phyloP scores from a whole-genome alignment of 2,888 invertebrate species.

The Smittia aterrima region DNA sequence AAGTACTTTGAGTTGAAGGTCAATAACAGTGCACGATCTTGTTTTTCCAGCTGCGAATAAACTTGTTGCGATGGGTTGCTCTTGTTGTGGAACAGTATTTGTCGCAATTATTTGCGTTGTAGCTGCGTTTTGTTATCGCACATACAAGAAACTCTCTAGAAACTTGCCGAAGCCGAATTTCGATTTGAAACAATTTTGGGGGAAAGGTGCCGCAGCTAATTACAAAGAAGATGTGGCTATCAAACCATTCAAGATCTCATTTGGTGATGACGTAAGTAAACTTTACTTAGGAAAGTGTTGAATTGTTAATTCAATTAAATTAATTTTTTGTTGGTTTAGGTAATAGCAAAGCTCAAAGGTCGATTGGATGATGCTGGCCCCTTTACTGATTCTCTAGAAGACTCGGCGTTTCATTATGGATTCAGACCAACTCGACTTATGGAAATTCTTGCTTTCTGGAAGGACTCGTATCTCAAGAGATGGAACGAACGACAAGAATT shows the following conservation, averaged over 20 bases:
- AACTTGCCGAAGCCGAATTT: conserved; percentile 48
- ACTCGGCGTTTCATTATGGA: conserved; percentile 74
- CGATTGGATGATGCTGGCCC: conserved; percentile 59
- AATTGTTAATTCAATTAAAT: neutral
- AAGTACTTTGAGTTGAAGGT: too few relatives aligned
- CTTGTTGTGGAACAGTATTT: too few relatives aligned
- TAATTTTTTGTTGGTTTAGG: neutral
- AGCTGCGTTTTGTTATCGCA: conserved; percentile 45
- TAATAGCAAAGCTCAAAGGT: conserved; percentile 52
- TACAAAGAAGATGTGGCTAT: conserved; percentile 49
- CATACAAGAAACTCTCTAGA: conserved; percentile 47
- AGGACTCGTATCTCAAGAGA: conserved; percentile 64
- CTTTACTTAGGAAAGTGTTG: neutral
- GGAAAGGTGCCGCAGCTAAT: conserved; percentile 47
- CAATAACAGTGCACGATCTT: too few relatives aligned
- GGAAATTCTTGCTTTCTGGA: conserved; percentile 75
- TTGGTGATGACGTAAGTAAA: neutral
- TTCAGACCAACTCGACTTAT: conserved; percentile 69
- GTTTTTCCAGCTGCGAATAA: too few relatives aligned
- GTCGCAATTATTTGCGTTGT: too few relatives aligned
- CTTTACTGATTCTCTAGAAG: conserved; percentile 62
- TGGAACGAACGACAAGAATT: conserved; percentile 66
- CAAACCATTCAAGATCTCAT: conserved; percentile 20
- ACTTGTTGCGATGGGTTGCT: too few relatives aligned
- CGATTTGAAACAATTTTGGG: conserved; percentile 51